A percentile compares a stretch with the other conserved stretches of the same genome.
These are phyloP conservation scores for Anastrepha ludens DNA, from an alignment of 1,140 invertebrate species.

Conservation along the genomic window DNA sequence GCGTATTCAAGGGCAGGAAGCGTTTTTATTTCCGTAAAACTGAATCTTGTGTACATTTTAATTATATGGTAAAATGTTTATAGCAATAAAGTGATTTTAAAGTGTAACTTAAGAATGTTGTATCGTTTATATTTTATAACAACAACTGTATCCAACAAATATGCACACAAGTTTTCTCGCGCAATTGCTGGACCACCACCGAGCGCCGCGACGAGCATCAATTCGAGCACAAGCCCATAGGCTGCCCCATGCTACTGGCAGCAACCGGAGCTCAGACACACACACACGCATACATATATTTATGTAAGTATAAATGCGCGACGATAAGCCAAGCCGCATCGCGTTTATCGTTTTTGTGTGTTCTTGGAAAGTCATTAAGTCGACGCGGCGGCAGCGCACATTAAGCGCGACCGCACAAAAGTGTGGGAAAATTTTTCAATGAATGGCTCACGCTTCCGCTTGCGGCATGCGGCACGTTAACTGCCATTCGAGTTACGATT, in stretches of 20 bases:
- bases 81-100: no score
- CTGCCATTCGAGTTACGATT: neutral
- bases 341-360: slow-evolving; percentile 32
- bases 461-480: slow-evolving; percentile 44
- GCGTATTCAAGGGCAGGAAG: no score
- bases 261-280: neutral
- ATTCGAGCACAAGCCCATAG: neutral
- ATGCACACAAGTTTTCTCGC: neutral
- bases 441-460: slow-evolving; percentile 54
- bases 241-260: neutral
- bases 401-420: slow-evolving; percentile 50
- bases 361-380: slow-evolving; percentile 50
- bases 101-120: no score
- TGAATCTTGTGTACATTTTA: no score
- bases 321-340: slow-evolving; percentile 30
- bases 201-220: neutral
- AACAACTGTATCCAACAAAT: neutral
- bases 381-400: slow-evolving; percentile 19
- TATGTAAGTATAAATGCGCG: neutral
- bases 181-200: slow-evolving; percentile 1
- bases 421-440: slow-evolving; percentile 55
- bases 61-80: no score
- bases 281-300: neutral
- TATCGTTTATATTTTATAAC: neutral
- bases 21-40: no score